Conservation (phyloP, 2,797 vertebrate genomes). For the Tarsius wallacei region DNA sequence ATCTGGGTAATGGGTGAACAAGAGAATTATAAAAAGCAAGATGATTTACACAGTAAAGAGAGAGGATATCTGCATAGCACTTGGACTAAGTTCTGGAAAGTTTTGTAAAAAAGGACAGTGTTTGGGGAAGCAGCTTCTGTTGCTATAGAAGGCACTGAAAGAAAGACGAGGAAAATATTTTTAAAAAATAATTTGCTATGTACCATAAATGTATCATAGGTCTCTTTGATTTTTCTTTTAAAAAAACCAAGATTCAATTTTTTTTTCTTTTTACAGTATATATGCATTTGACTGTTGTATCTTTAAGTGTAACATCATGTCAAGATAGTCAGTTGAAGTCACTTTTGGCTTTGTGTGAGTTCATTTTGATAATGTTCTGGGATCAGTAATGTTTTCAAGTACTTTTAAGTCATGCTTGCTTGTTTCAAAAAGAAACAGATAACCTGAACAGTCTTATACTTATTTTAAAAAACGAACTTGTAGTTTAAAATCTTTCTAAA, state of each 20-base stretch:
- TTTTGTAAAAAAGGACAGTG: background rate
- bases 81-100: background rate
- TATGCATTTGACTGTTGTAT: background rate
- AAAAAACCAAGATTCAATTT: background rate
- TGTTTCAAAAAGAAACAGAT: background rate
- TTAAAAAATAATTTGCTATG: background rate
- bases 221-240: background rate
- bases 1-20: background rate
- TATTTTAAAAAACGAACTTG: conserved; percentile 1
- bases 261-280: too few relatives aligned
- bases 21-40: background rate
- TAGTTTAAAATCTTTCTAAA: conserved; percentile 28
- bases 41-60: background rate
- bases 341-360: background rate
- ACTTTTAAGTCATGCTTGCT: background rate
- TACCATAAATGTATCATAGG: background rate
- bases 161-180: background rate
- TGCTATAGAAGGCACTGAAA: accelerated
- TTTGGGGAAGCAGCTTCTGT: background rate
- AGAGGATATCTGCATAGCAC: background rate
- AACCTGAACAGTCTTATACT: background rate
- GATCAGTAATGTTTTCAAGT: conserved; percentile 3
- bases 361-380: background rate
- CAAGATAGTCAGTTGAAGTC: background rate
- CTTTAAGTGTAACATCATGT: background rate